phyloP scores from a whole-genome alignment of 2,888 invertebrate species.

The Drosophila paranaensis region DNA sequence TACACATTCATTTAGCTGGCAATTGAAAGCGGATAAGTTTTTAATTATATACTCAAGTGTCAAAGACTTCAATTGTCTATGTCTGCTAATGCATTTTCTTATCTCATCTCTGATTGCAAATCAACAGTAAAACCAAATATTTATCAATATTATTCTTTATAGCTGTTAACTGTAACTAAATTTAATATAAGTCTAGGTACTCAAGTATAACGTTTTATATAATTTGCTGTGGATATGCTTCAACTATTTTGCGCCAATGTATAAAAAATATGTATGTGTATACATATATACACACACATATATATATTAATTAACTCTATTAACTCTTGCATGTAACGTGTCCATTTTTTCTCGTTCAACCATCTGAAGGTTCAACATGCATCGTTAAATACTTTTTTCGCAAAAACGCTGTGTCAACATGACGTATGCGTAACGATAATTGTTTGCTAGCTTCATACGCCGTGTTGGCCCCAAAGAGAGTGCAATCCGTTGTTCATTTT shows the following conservation, averaged over 20 bases:
- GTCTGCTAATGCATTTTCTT: not conserved
- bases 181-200: not conserved
- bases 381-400: constrained; percentile 9
- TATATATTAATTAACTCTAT: not conserved
- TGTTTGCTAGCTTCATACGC: constrained; percentile 41
- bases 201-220: constrained; percentile 7
- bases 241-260: not conserved
- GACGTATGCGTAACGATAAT: constrained; percentile 62
- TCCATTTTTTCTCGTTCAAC: constrained; percentile 13
- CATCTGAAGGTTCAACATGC: constrained; percentile 28
- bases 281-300: not conserved
- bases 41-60: not conserved
- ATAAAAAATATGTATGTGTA: not conserved
- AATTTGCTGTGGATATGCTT: constrained; percentile 3
- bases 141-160: not conserved
- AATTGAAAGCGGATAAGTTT: constrained; percentile 1
- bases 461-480: constrained; percentile 31
- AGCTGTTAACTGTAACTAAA: not conserved
- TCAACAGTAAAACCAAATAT: not conserved
- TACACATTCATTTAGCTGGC: not conserved
- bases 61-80: not conserved
- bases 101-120: not conserved
- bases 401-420: constrained; percentile 41
- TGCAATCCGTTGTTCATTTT: constrained; percentile 1
- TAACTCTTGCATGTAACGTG: constrained; percentile 4